Evolutionary conservation across 2,113 vertebrate genomes (phyloP).

Genomic region (Lamprologus sp.): DNA sequence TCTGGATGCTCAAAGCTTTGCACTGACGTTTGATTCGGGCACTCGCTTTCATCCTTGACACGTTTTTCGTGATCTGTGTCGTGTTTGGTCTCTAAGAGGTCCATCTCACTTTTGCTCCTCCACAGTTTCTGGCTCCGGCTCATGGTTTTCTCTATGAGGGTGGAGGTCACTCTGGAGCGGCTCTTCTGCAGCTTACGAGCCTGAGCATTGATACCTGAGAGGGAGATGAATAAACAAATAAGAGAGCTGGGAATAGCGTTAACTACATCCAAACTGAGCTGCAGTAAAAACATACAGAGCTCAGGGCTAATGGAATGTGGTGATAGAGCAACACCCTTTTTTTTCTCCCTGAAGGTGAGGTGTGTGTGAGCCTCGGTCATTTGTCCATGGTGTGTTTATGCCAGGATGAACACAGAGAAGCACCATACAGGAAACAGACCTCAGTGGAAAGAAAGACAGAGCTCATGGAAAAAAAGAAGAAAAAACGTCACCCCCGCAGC

Average conservation of each 20-base stretch:
- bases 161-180: constrained; percentile 70
- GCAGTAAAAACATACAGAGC: neutral
- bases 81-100: constrained; percentile 43
- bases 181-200: constrained; percentile 78
- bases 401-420: constrained; percentile 56
- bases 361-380: neutral
- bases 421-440: constrained; percentile 51
- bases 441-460: constrained; percentile 53
- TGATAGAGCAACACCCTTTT: constrained; percentile 8
- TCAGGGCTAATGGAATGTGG: neutral
- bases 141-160: constrained; percentile 37
- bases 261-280: neutral
- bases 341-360: neutral
- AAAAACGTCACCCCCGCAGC: neutral
- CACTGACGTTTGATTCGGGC: neutral
- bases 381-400: neutral
- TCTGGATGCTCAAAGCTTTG: neutral
- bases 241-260: neutral
- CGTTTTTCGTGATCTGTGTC: neutral
- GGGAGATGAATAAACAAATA: neutral
- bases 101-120: constrained; percentile 70
- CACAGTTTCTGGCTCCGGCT: constrained; percentile 44
- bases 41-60: neutral
- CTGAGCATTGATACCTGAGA: constrained; percentile 76
- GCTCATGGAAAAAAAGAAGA: constrained; percentile 31